Percentiles rank a stretch among this genome's conserved stretches.
Conservation (phyloP, 2,113 vertebrate species). For the Ahaetulla prasina region DNA sequence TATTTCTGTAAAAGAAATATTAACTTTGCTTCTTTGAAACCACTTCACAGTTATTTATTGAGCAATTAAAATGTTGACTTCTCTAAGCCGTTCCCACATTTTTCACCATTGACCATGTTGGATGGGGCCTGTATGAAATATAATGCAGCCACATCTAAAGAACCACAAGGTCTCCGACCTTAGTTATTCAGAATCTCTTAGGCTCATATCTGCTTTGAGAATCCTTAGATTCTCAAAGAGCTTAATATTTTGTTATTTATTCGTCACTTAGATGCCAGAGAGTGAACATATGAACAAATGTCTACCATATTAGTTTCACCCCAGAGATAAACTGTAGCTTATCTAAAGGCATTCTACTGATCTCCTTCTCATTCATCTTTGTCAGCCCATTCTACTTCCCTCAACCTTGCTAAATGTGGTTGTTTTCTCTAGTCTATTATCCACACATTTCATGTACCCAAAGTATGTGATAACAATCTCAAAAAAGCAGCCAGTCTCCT, state of each 20-base stretch:
- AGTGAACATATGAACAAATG: background rate
- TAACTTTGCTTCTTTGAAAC: constrained; percentile 18
- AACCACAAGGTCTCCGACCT: background rate
- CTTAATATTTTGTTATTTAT: background rate
- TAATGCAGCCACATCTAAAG: background rate
- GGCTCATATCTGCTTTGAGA: background rate
- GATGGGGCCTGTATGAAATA: background rate
- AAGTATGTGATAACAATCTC: background rate
- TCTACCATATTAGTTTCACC: background rate
- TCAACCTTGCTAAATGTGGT: background rate
- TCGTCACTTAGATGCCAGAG: background rate
- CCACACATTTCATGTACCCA: background rate
- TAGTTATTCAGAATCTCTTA: background rate
- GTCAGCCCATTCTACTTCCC: background rate
- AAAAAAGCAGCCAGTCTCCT: background rate
- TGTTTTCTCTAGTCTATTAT: background rate
- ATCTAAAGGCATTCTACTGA: background rate
- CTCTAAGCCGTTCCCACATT: background rate
- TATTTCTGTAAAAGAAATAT: constrained; percentile 13
- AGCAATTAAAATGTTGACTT: constrained; percentile 7
- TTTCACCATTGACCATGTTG: background rate
- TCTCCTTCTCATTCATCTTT: background rate
- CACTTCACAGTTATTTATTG: background rate
- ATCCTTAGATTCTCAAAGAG: background rate
- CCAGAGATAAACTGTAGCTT: background rate